Evolutionary conservation across 1,140 invertebrate species (phyloP).

Genomic region (Protaetia brevitarsis): DNA sequence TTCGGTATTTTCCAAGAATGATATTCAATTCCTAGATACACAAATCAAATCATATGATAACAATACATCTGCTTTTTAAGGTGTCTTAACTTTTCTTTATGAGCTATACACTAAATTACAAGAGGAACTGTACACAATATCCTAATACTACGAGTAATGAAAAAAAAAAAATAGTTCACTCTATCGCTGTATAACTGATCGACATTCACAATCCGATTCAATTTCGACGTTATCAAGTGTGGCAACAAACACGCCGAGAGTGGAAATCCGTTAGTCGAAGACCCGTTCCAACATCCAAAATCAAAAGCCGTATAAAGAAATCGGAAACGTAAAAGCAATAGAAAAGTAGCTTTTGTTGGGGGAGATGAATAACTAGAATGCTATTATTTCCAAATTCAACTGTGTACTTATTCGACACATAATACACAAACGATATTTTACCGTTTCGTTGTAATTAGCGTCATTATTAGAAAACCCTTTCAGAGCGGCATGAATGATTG

Average conservation of each 20-base stretch:
- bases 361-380: background rate
- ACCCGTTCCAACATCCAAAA: background rate
- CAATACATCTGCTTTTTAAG: background rate
- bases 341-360: background rate
- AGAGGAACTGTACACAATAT: background rate
- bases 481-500: background rate
- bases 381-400: background rate
- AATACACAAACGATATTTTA: background rate
- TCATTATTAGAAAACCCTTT: background rate
- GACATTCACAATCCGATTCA: slow-evolving; percentile 5
- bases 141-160: background rate
- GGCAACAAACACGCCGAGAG: background rate
- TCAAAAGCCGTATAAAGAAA: background rate
- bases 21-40: background rate
- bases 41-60: background rate
- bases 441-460: background rate
- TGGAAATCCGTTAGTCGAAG: background rate
- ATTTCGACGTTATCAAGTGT: background rate
- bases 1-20: background rate
- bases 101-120: background rate
- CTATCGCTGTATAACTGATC: background rate
- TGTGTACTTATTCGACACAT: background rate
- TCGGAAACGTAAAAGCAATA: background rate
- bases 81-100: background rate
- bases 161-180: background rate